Evolutionary conservation across 2,113 vertebrate species (phyloP), one percentile per base, ranked within the genome.

Genomic region (Lampris megalopsis): DNA sequence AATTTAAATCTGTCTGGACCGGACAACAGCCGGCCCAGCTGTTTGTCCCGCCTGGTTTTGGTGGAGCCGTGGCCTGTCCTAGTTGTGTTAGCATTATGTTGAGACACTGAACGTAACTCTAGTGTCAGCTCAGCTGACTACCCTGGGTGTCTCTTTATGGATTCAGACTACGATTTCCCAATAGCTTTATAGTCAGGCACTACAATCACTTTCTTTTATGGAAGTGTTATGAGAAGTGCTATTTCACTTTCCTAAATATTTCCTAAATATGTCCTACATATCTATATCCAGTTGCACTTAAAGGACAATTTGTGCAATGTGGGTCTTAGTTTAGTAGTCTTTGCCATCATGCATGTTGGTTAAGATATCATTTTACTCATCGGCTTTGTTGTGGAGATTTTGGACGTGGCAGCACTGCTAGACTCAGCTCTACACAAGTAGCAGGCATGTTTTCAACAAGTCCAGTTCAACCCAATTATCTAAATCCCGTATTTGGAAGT

Each of bases 1-100:
- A 77, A 62, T 78, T 83, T 83, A 87, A 83, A 89, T 72, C 79
- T 65, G 72, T 80, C 72, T 75, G 61, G 35, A 61, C 8, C 89
- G 86, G 83, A 86, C 59, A 47, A 73, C n/a, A 43, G 85, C 89
- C 89, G 88, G 56, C 41, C 54, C 86, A 88, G 87, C 80, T 86
- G 82, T 84, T 86, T 80, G 63, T 83, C 75, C 84, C 79, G 64
- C 71, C 63, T 49, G 64, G 49, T 63, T 85, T 61, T 81, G 74
- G 72, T 43, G 79, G 79, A 81, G 56, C 73, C 43, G 48, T 56
- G 52, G 50, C 79, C 73, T 68, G 62, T 75, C 9, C 49, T 48
- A 63, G 24, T 56, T 82, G 72, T 78, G 66, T 57, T 79, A 48
- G n/a, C n/a, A n/a, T 78, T 43, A 67, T 42, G 49, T 63, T 56